These are phyloP conservation scores for Oreochromis mossambicus DNA, from an alignment of 2,797 vertebrate genomes.

Conservation along the genomic window DNA sequence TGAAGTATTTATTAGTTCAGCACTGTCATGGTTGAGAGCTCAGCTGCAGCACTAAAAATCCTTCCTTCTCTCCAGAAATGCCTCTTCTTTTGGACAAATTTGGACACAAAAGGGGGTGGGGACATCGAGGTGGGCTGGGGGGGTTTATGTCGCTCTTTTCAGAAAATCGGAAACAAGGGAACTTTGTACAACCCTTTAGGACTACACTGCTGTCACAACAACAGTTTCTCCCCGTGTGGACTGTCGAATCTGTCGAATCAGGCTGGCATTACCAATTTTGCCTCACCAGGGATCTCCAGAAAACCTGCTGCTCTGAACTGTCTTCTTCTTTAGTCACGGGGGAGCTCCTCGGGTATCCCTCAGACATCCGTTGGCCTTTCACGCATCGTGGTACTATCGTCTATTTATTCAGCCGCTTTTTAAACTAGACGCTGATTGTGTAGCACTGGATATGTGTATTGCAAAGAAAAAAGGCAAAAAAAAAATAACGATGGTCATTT, in stretches of 20 bases:
- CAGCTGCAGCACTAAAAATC: slow-evolving; percentile 45
- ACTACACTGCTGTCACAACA: slow-evolving; percentile 2
- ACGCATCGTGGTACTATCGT: slow-evolving; percentile 73
- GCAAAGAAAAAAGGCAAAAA: not conserved
- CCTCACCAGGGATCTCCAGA: slow-evolving; percentile 55
- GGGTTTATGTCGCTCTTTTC: not conserved
- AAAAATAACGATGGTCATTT: slow-evolving; percentile 42
- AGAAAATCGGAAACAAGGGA: not conserved
- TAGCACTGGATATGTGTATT: slow-evolving; percentile 64
- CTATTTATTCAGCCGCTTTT: slow-evolving; percentile 70
- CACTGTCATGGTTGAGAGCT: slow-evolving; percentile 61
- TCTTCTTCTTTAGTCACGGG: slow-evolving; percentile 45
- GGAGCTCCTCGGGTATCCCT: slow-evolving; percentile 26
- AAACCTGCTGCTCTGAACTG: slow-evolving; percentile 71
- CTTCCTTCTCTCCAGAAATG: not conserved
- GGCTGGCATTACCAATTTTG: slow-evolving; percentile 59
- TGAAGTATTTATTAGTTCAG: slow-evolving; percentile 83
- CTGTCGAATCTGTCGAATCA: slow-evolving; percentile 24
- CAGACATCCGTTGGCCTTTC: slow-evolving; percentile 70
- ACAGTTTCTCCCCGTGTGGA: slow-evolving; percentile 24
- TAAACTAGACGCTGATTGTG: slow-evolving; percentile 57
- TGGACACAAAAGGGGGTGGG: not conserved
- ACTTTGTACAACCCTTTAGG: slow-evolving; percentile 24
- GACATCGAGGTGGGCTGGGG: not conserved
- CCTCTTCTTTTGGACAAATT: not conserved